Percentiles rank a stretch among this genome's conserved stretches.
phyloP scores from a whole-genome alignment of 2,113 vertebrate species.

The Trogon surrucura region DNA sequence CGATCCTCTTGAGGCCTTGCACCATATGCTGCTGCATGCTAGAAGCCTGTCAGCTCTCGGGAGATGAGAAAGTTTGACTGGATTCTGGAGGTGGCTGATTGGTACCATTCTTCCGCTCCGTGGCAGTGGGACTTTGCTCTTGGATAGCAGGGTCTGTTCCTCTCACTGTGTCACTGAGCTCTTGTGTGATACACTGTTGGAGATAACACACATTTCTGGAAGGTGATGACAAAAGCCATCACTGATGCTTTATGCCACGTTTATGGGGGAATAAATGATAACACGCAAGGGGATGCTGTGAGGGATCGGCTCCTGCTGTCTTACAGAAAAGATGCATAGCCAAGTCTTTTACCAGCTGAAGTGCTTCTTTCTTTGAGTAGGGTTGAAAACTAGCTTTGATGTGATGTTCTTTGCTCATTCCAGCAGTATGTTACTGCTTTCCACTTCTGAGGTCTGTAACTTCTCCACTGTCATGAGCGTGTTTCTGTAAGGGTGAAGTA shows the following conservation, averaged over 20 bases:
- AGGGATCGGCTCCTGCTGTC: not conserved
- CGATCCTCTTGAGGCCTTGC: not conserved
- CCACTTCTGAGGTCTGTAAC: not conserved
- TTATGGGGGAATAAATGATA: not conserved
- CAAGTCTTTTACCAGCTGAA: not conserved
- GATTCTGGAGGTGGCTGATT: not conserved
- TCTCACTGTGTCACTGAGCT: not conserved
- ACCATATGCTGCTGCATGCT: not conserved
- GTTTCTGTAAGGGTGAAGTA: not conserved
- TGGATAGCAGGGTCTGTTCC: accelerated
- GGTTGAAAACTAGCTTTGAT: not conserved
- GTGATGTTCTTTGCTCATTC: not conserved
- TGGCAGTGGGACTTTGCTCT: accelerated
- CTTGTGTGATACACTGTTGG: not conserved
- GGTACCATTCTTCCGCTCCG: not conserved
- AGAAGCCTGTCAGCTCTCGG: not conserved
- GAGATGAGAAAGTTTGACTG: not conserved
- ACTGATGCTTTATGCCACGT: not conserved
- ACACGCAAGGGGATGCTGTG: not conserved
- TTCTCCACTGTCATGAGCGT: not conserved
- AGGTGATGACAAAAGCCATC: not conserved
- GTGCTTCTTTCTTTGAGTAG: not conserved
- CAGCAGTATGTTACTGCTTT: not conserved
- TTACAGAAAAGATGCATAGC: not conserved
- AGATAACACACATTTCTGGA: not conserved